Evolutionary conservation across 2,797 vertebrate genomes (phyloP), one percentile per base, ranked within the genome.

Genomic region (Mycteria americana): DNA sequence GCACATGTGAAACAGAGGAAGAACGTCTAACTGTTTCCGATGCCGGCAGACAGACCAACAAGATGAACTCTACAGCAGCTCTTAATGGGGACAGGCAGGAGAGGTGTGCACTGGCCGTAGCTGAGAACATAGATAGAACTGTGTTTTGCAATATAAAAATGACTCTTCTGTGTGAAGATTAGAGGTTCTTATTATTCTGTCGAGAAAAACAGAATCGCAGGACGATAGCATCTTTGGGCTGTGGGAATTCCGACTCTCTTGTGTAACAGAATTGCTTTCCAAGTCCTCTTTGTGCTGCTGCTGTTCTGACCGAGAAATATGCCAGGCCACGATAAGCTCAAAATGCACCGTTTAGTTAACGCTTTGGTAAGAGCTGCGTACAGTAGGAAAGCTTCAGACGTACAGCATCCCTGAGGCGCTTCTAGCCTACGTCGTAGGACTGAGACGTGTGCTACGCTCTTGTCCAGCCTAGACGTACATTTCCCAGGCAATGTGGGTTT

Each of bases 381-480:
- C 75, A n/a, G 25, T 65, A 62, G 72, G 73, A 97, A 93, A 93
- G 63, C 45, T 85, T 96, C 93, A 84, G 94, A 75, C 80, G 13
- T 10, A 50, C 54, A 73, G 95, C 91, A n/a, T 51, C 81, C n/a
- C 22, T 23, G 56, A 35, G 51, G 45, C 11, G 10, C 45, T 48
- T 23, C 3, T 27, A 8, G 22, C 16, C 27, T 30, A 9, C 30
- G 2, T 14, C 21, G 1, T 6, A 22, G 31, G 37, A 33, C 37
- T 35, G 43, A 46, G 31, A 13, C 51, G 17, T 7, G 43, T 9
- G 6, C 68, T 50, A 23, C 2, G 24, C 17, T 15, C 17, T 37
- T 37, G n/a, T 46, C 25, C 6, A 4, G 27, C 30, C 23, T 27
- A 13, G 17, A 11, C 10, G 30, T 19, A 10, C 1, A 0, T 63